Evolutionary conservation across 2,888 invertebrate genomes (phyloP).

Genomic region (Dryobotodes eremita): DNA sequence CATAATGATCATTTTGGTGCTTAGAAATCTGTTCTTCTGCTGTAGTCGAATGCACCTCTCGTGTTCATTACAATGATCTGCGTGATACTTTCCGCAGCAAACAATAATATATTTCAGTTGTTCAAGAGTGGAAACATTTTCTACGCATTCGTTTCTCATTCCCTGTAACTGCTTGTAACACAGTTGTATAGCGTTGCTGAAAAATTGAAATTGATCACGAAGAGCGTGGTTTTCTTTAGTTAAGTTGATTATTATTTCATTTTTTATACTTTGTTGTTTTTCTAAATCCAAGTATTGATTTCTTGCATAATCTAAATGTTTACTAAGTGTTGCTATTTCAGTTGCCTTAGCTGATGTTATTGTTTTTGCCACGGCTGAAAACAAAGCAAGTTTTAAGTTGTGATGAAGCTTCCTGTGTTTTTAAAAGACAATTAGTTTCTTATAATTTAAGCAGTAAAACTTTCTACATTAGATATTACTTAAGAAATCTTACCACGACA

Average conservation of each 20-base stretch:
- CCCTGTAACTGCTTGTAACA: constrained; percentile 77
- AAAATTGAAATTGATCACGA: constrained; percentile 70
- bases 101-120: constrained; percentile 78
- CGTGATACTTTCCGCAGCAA: constrained; percentile 78
- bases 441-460: not conserved
- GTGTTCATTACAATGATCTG: constrained; percentile 74
- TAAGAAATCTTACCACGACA: not conserved
- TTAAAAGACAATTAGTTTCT: not conserved
- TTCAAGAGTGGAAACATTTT: constrained; percentile 67
- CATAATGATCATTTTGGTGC: constrained; percentile 76
- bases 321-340: constrained; percentile 70
- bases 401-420: not conserved
- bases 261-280: constrained; percentile 67
- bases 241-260: constrained; percentile 66
- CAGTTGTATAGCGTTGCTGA: constrained; percentile 74
- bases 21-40: constrained; percentile 77
- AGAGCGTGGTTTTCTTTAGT: constrained; percentile 70
- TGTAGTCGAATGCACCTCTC: constrained; percentile 72
- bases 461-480: not conserved
- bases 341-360: constrained; percentile 74
- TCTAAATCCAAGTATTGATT: constrained; percentile 71
- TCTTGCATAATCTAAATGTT: constrained; percentile 70
- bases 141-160: constrained; percentile 66
- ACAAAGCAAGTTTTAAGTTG: not conserved
- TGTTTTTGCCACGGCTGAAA: constrained; percentile 77